phyloP scores from a whole-genome alignment of 2,113 vertebrate species.

The Otus sunia region DNA sequence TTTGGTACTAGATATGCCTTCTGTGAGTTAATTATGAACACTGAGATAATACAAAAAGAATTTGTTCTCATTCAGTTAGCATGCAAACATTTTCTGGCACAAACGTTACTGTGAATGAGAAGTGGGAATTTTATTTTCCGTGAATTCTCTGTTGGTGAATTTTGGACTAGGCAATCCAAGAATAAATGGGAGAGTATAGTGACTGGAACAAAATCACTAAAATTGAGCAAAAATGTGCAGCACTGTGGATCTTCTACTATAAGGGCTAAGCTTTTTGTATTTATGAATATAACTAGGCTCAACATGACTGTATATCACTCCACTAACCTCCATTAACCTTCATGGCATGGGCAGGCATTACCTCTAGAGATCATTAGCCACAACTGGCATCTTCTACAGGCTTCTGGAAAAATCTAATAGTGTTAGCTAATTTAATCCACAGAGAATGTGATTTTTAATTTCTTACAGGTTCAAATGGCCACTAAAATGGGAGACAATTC shows the following conservation, averaged over 20 bases:
- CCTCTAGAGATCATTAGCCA: not conserved
- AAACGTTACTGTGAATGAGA: not conserved
- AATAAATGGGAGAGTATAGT: not conserved
- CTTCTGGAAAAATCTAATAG: not conserved
- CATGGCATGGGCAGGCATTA: not conserved
- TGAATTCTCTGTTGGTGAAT: not conserved
- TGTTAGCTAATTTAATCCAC: not conserved
- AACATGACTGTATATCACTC: not conserved
- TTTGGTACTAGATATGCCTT: not conserved
- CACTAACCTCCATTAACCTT: not conserved
- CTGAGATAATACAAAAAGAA: not conserved
- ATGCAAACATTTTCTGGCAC: not conserved
- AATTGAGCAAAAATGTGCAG: not conserved
- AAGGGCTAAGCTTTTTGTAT: not conserved
- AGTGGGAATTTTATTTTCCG: not conserved
- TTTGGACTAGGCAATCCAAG: not conserved
- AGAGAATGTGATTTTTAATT: not conserved
- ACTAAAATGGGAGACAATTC: not conserved
- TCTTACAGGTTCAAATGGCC: not conserved
- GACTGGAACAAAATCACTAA: not conserved
- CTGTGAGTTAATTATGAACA: not conserved
- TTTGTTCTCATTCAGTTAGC: not conserved
- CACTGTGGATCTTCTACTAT: not conserved
- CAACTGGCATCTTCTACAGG: not conserved
- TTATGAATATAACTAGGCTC: not conserved